These are phyloP conservation scores for Corythoichthys intestinalis DNA, from an alignment of 2,113 vertebrate genomes.

Conservation along the genomic window DNA sequence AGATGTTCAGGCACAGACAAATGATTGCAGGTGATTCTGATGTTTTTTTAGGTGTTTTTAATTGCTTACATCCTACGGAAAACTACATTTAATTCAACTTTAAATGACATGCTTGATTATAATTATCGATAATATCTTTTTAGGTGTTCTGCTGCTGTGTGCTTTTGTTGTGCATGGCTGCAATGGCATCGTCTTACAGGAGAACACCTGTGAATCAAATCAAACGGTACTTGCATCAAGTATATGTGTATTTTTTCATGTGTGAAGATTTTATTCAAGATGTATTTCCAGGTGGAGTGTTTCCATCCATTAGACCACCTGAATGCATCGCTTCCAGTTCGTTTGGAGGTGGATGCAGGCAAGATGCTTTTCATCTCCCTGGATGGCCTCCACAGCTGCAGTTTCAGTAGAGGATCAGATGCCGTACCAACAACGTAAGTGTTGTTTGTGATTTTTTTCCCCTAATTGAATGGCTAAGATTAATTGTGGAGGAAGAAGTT, in stretches of 20 bases:
- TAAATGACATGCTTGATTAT: background rate
- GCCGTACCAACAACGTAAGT: slow-evolving; percentile 21
- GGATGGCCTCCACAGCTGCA: slow-evolving; percentile 13
- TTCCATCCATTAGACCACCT: slow-evolving; percentile 12
- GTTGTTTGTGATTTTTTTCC: background rate
- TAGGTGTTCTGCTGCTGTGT: slow-evolving; percentile 50
- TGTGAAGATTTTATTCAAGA: no score
- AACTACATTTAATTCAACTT: background rate
- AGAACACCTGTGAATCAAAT: slow-evolving; percentile 6
- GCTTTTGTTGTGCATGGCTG: slow-evolving; percentile 10
- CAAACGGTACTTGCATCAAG: slow-evolving; percentile 34
- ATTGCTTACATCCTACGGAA: background rate
- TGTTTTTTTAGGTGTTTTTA: background rate
- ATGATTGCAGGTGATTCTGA: slow-evolving; percentile 49
- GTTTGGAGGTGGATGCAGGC: slow-evolving; percentile 17
- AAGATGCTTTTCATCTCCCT: slow-evolving; percentile 47
- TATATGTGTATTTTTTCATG: background rate
- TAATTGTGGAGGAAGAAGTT: no score
- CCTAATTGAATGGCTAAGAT: no score
- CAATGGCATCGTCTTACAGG: background rate
- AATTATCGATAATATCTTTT: slow-evolving; percentile 12
- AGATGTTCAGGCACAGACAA: slow-evolving; percentile 10
- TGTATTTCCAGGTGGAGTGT: slow-evolving; percentile 39
- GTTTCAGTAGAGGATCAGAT: slow-evolving; percentile 20
- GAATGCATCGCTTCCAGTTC: slow-evolving; percentile 23